These are phyloP conservation scores for Actinemys pallida DNA, from an alignment of 2,113 vertebrate species.

Conservation along the genomic window DNA sequence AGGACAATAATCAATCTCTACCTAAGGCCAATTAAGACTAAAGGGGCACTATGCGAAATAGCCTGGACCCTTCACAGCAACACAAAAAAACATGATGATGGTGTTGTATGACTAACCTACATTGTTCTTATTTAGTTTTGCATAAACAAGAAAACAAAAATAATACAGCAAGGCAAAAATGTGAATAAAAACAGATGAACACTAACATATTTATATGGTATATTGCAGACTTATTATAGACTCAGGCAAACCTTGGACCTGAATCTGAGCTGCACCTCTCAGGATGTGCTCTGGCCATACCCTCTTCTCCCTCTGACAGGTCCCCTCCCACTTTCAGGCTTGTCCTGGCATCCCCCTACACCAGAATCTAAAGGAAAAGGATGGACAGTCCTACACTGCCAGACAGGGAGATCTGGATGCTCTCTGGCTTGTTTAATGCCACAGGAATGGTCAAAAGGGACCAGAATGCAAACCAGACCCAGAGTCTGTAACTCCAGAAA, in stretches of 20 bases:
- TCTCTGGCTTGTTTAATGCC: neutral
- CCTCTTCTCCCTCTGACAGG: neutral
- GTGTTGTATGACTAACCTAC: conserved; percentile 20
- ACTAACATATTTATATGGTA: conserved; percentile 58
- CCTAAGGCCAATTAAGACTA: conserved; percentile 23
- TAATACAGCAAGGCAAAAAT: conserved; percentile 63
- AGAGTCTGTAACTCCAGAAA: neutral
- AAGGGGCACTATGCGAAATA: neutral
- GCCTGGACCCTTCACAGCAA: conserved; percentile 12
- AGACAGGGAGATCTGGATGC: neutral
- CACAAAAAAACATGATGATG: conserved; percentile 16
- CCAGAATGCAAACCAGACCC: neutral
- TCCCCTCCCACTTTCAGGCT: neutral
- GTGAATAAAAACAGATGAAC: conserved; percentile 72
- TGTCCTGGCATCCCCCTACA: neutral
- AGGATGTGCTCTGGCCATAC: neutral
- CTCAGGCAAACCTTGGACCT: conserved; percentile 62
- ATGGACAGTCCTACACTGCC: neutral
- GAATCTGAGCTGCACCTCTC: conserved; percentile 18
- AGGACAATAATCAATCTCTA: conserved; percentile 47
- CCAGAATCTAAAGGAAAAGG: neutral
- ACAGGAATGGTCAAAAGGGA: neutral
- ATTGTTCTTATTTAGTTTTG: conserved; percentile 58
- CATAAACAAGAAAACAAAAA: conserved; percentile 63
- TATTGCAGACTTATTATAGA: conserved; percentile 69